Base-by-base conservation (phyloP, 2,797 vertebrate species). In the Acanthopagrus latus region DNA sequence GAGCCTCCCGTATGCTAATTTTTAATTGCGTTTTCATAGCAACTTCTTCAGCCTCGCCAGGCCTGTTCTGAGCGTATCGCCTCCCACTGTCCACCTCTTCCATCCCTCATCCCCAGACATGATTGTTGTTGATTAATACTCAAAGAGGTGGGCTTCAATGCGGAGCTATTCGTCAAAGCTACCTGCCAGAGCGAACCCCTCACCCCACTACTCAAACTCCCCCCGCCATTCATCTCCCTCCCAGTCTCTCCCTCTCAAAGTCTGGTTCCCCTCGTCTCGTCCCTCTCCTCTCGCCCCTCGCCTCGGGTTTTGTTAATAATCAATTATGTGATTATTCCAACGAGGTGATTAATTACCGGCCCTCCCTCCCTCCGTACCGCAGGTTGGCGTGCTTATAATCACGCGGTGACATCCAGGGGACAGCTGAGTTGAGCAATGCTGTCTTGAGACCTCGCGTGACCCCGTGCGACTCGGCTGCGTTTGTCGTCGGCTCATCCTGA, bases 111-210 rank as follows among this genome's bases (percentile, higher is more conserved):
- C 70, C 33, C n/a, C 60, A 88, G 89, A 90, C 89, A 90, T 91
- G 90, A 93, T 94, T 93, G 89, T 86, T 86, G 81, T 86, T 91
- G 90, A 94, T 95, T 90, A 94, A 91, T 89, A 90, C 89, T 92
- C 88, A 88, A 88, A 91, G 88, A 91, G 84, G 88, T 78, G 78
- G 88, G 89, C 90, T 87, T 83, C 69, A 90, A 78, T 90, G 83
- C 82, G 33, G 80, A 85, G 89, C 88, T 86, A 94, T 95, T 93
- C 74, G 80, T 95, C 93, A 95, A 90, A 89, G 84, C 84, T 79
- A 91, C 88, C 90, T 92, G 91, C 89, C 92, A 94, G 82, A 88
- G 82, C 68, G 71, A 91, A 84, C 64, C 66, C 78, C 72, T 81
- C 72, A 68, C 52, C 76, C 83, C 86, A 86, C 91, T 71, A 76